Evolutionary conservation across 2,797 vertebrate genomes (phyloP), one percentile per base, ranked within the genome.

Genomic region (Hemibagrus guttatus): DNA sequence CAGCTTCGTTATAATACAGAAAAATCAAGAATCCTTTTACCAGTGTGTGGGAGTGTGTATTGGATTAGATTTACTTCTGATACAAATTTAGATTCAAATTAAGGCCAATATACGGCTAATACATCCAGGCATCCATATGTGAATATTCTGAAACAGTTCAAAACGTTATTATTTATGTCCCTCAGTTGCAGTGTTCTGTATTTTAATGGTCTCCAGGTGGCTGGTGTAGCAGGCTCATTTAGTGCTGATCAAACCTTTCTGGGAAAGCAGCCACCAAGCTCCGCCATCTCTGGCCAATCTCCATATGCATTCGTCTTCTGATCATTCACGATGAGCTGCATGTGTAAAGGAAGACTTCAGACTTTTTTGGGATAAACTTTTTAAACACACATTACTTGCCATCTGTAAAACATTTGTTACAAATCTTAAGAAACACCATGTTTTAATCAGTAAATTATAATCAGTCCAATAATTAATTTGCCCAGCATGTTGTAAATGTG

Each of bases 231-330:
- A 84, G 54, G 28, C 83, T 87, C 42, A 86, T 88, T 89, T 82
- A 56, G 66, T 88, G 56, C 63, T 54, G 23, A 69, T 85, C 75
- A 2, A 42, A 86, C 56, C 91, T 94, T 95, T 87, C 19, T 91
- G 80, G 97, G 95, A 87, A 95, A 90, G 23, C 98, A 99, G 91
- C 97, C 97, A 61, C 93, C 92, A 87, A 99, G 84, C 89, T 97
- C 95, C 86, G 96, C 91, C 69, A 94, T 58, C 81, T 93, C 94
- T 0, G 97, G 97, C 97, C 97, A 98, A 54, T 93, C 95, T 0
- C 96, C 95, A 0, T 97, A 99, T 72, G 94, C 87, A 87, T 98
- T 98, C 16, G 63, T 94, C 0, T 92, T 58, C 52, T 86, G 61
- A 49, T 94, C 81, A 39, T 95, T 98, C 90, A 94, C 94, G 84